Conservation (phyloP, 2,797 vertebrate species). For the Microctenopoma steveboyesi region DNA sequence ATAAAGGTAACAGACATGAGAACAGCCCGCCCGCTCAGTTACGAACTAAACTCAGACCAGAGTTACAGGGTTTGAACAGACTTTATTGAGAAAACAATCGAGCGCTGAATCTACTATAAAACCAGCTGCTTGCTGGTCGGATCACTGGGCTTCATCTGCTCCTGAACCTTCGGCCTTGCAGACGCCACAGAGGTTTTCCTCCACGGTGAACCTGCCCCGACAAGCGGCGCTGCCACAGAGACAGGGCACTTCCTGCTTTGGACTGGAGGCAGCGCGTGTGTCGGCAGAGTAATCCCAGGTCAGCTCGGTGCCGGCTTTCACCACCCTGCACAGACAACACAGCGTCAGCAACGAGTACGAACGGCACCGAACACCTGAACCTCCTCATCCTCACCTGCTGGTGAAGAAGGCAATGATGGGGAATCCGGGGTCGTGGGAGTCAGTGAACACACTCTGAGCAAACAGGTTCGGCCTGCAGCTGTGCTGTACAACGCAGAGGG, state of each 20-base stretch:
- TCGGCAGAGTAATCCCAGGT: conserved; percentile 89
- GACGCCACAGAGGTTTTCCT: conserved; percentile 37
- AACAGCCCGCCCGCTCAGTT: too few species aligned
- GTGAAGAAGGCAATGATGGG: conserved; percentile 94
- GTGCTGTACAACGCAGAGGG: conserved; percentile 81
- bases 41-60: too few species aligned
- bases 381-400: conserved; percentile 81
- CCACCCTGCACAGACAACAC: conserved; percentile 72
- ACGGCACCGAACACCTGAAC: too few species aligned
- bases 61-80: too few species aligned
- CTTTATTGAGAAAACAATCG: not conserved
- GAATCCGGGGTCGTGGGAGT: conserved; percentile 90
- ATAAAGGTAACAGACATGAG: not conserved
- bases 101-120: not conserved
- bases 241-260: conserved; percentile 71
- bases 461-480: conserved; percentile 94
- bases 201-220: conserved; percentile 36
- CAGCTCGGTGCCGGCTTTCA: conserved; percentile 91
- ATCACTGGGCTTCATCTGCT: not conserved
- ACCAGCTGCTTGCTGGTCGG: not conserved
- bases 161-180: conserved; percentile 26
- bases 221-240: conserved; percentile 68
- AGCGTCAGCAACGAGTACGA: fast-evolving
- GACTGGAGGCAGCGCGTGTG: not conserved
- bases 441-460: conserved; percentile 93